phyloP scores from a whole-genome alignment of 1,140 invertebrate genomes.

The Chironomus striatipennis region DNA sequence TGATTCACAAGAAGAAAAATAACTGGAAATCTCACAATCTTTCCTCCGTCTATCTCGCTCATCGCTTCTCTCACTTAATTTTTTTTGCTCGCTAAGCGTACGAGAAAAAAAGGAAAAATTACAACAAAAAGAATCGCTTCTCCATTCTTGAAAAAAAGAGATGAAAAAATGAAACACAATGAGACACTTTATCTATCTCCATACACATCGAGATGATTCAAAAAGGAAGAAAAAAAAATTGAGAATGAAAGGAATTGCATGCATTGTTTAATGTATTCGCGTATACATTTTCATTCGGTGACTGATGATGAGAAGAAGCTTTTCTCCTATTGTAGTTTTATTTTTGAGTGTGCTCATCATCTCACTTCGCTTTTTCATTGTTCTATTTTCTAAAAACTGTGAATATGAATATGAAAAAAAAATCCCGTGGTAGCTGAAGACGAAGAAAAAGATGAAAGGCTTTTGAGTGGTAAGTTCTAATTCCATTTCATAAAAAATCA shows the following conservation, averaged over 20 bases:
- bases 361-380: too few species aligned
- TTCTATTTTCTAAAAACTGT: too few species aligned
- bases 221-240: too few species aligned
- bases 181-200: not conserved
- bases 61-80: not conserved
- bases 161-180: not conserved
- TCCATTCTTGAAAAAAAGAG: not conserved
- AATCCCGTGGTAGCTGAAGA: not conserved
- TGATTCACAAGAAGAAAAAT: not conserved
- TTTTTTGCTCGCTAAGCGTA: not conserved
- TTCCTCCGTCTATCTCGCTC: not conserved
- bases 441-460: not conserved
- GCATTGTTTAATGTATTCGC: too few species aligned
- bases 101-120: not conserved
- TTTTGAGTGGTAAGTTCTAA: not conserved
- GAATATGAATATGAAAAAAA: too few species aligned
- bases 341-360: too few species aligned
- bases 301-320: too few species aligned
- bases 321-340: too few species aligned
- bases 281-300: too few species aligned
- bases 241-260: too few species aligned
- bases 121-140: not conserved
- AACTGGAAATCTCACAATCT: not conserved
- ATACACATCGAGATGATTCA: not conserved
- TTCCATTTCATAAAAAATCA: too few species aligned